Base-by-base conservation (phyloP, 2,113 vertebrate genomes). In the Toxotes jaculatrix region DNA sequence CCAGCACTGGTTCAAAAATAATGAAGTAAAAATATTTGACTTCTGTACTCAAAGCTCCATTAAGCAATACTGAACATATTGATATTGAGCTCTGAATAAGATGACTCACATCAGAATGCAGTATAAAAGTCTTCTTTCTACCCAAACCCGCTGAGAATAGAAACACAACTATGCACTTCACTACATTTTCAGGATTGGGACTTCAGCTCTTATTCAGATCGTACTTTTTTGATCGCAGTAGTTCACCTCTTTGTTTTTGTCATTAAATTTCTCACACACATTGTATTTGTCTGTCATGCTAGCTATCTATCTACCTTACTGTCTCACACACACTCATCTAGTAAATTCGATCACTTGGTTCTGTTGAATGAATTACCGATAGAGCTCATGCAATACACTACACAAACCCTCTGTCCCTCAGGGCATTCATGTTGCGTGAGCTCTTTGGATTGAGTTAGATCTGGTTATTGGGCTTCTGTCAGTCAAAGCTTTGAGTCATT, bases 401-500 rank as follows among this genome's bases (percentile, higher is more conserved):
- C 9, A 31, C 34, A 40, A 55, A 64, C 19, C 65, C n/a, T 73
- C 42, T 34, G 49, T 40, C 19, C 36, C 34, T 17, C 36, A 14
- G 5, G 45, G 16, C 21, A 4, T 42, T 68, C 4, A 40, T 62
- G 61, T 67, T 60, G 2, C 51, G 40, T 13, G 27, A 62, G 21
- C 4, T 45, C 9, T 40, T 13, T 66, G 5, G 7, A 65, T n/a
- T 8, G 1, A 4, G 16, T 38, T 57, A 8, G 10, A 65, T n/a
- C 7, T 0, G 5, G 16, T 38, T 57, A 8, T 65, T 43, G 3
- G 16, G 7, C 64, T 34, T 34, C 19, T 21, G 4, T 38, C 27
- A 61, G 21, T 60, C 66, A 63, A 43, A 36, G 51, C 12, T 72
- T 79, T 66, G 14, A 56, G 40, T 51, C n/a, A n/a, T 19, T 79